Base-by-base conservation (phyloP, 2,797 vertebrate species). In the Zenarchopterus dispar region DNA sequence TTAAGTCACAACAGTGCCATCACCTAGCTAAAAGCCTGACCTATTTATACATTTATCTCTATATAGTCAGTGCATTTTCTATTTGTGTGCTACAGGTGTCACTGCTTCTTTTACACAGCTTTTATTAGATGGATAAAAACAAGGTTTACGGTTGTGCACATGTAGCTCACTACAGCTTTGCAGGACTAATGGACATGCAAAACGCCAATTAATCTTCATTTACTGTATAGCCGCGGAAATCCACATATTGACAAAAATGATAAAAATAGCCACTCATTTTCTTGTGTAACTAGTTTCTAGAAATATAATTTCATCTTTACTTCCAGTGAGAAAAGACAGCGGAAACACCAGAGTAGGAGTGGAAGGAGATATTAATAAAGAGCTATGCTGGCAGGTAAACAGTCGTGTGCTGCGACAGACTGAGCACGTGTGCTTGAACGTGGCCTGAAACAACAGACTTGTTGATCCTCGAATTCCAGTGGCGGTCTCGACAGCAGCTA, bases 381-480 rank as follows among this genome's bases (percentile, higher is more conserved):
- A 73, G 48, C 67, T 82, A 45, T 70, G 67, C 28, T 75, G 50
- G 54, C 68, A 61, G 75, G 79, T 81, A 78, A 81, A 86, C 50
- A 77, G 70, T 56, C 56, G 57, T 46, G 68, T 58, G 51, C 43
- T 54, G 28, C 2, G 1, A 54, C 11, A n/a, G 52, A 61, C 51
- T 36, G 28, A 21, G 67, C 0, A 10, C 45, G 61, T 51, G 64
- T 67, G 61, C 48, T 31, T 44, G 28, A 19, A 54, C 8, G 28
- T 10, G 56, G 50, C 19, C 28, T 48, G 17, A 51, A 58, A 57
- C 64, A 63, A 68, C 75, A 72, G 10, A 65, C 68, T 60, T 83
- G 82, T 82, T 82, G 78, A 79, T 80, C 81, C 69, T 65, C 57
- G 19, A 83, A 89, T 89, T 89, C 87, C 84, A 66, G 52, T 17